phyloP scores from a whole-genome alignment of 1,140 invertebrate genomes.

The Neotoxoptera formosana region DNA sequence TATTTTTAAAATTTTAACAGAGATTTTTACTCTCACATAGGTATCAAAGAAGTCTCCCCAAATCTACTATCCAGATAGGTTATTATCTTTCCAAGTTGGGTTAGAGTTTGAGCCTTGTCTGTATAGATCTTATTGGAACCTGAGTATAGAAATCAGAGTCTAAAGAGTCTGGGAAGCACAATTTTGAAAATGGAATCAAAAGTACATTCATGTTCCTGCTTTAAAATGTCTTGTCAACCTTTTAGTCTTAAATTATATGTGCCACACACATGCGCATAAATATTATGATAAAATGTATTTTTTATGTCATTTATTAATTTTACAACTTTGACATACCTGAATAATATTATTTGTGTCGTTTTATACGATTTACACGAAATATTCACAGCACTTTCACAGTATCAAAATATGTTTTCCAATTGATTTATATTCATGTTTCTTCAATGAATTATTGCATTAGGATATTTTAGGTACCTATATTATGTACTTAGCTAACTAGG shows the following conservation, averaged over 20 bases:
- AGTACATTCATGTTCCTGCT: neutral
- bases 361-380: neutral
- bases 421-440: no score
- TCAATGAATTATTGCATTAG: no score
- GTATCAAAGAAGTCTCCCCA: neutral
- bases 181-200: neutral
- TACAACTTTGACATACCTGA: neutral
- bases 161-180: neutral
- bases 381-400: no score
- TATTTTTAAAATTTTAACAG: neutral
- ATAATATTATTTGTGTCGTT: neutral
- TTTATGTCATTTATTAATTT: neutral
- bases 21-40: neutral
- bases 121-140: neutral
- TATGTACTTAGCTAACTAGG: no score
- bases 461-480: no score
- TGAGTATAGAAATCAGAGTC: fast-evolving
- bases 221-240: neutral
- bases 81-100: neutral
- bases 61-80: neutral
- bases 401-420: no score
- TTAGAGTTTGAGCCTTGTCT: no score
- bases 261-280: neutral
- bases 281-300: neutral
- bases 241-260: neutral